Percentiles rank a stretch among this genome's conserved stretches.
Evolutionary conservation across 37 sponge, comb jelly and placozoan genomes (phyloP).

Genomic region (Beroe forskalii): DNA sequence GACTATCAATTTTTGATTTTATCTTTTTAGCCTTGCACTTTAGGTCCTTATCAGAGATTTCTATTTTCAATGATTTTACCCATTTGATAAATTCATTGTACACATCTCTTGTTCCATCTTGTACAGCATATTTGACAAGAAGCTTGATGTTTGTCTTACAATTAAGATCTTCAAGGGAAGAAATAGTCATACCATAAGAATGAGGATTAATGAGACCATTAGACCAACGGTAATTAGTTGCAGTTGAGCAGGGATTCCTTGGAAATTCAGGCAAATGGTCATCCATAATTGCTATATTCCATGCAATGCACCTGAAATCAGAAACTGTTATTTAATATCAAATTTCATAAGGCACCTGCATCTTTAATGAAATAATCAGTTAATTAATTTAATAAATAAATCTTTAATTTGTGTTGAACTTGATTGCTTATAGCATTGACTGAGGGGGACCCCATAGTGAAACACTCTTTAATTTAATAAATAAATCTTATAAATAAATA

Average conservation of each 20-base stretch:
- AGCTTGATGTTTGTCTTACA: neutral
- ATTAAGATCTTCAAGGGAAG: neutral
- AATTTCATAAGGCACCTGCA: no score
- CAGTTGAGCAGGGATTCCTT: neutral
- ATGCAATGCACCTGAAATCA: no score
- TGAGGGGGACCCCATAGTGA: no score
- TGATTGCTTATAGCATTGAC: no score
- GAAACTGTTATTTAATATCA: no score
- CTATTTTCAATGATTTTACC: neutral
- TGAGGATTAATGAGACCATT: neutral
- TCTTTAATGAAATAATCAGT: no score
- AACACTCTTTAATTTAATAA: no score
- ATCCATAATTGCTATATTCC: no score
- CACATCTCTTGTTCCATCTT: neutral
- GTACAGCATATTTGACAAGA: neutral
- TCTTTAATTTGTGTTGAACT: no score
- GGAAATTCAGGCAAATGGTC: neutral
- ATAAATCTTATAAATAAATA: no score
- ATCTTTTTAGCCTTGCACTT: neutral
- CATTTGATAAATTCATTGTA: neutral
- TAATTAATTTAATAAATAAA: no score
- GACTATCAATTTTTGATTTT: neutral
- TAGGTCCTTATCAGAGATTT: neutral
- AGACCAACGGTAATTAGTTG: conserved; percentile 3
- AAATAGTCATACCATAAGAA: neutral